Evolutionary conservation across 2,888 invertebrate species (phyloP).

Genomic region (Galerucella nymphaeae): DNA sequence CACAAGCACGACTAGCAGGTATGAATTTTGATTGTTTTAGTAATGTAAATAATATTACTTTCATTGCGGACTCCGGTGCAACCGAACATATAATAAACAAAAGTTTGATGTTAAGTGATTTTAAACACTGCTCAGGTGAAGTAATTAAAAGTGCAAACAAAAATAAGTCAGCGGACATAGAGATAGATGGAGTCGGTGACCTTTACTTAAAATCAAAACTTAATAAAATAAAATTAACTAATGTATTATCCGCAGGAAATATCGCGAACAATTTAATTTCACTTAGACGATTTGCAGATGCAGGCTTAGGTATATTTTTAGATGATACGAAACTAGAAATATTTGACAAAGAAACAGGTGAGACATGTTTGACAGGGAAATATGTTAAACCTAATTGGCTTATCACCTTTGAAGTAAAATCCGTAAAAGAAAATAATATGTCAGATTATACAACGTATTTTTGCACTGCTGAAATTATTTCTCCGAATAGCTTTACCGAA

Average conservation of each 20-base stretch:
- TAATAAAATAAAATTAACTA: conserved; percentile 18
- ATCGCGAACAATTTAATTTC: conserved; percentile 23
- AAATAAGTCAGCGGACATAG: conserved; percentile 20
- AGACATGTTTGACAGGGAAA: conserved; percentile 4
- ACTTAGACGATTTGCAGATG: conserved; percentile 28
- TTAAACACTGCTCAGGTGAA: conserved; percentile 8
- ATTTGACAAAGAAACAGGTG: conserved; percentile 20
- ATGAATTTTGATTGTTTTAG: conserved; percentile 3
- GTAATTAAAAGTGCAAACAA: conserved; percentile 29
- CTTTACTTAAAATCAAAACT: conserved; percentile 22
- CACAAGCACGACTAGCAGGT: conserved; percentile 1
- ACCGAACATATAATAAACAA: conserved; percentile 47
- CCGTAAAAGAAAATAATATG: neutral
- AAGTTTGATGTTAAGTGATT: conserved; percentile 28
- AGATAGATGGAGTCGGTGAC: conserved; percentile 19
- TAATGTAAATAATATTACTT: conserved; percentile 27
- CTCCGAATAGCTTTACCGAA: conserved; percentile 37
- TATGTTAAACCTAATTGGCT: conserved; percentile 20
- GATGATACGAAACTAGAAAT: conserved; percentile 12
- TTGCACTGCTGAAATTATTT: conserved; percentile 21
- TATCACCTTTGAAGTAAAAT: conserved; percentile 17
- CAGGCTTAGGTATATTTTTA: conserved; percentile 16
- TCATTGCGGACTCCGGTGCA: conserved; percentile 47
- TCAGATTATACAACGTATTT: conserved; percentile 23
- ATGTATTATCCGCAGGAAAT: conserved; percentile 19